phyloP scores from a whole-genome alignment of 2,113 vertebrate species.

The Coreoperca whiteheadi region DNA sequence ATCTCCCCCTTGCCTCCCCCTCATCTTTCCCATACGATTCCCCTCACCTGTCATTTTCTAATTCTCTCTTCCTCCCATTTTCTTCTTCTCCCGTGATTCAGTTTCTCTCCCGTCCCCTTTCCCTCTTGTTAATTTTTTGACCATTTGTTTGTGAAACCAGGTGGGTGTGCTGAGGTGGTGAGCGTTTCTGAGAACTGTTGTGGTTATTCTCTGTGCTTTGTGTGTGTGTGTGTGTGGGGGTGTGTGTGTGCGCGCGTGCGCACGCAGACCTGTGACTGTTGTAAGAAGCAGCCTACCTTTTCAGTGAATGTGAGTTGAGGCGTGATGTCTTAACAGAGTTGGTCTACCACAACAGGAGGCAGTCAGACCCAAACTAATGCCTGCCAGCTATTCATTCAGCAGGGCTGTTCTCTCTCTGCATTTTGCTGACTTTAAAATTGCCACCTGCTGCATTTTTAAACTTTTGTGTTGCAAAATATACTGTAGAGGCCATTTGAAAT shows the following conservation, averaged over 20 bases:
- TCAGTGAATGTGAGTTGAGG: conserved; percentile 67
- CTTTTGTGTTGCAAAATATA: neutral
- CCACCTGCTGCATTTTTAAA: neutral
- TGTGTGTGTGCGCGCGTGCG: neutral
- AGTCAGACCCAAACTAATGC: conserved; percentile 3
- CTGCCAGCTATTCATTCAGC: conserved; percentile 6
- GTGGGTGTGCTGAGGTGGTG: conserved; percentile 66
- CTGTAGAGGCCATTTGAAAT: neutral
- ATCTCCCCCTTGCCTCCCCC: conserved; percentile 13
- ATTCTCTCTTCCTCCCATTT: neutral
- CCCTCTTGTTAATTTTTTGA: conserved; percentile 27
- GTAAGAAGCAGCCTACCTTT: conserved; percentile 73
- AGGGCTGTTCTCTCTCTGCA: neutral
- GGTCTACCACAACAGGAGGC: conserved; percentile 60
- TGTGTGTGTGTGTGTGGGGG: conserved; percentile 21
- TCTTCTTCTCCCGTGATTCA: conserved; percentile 7
- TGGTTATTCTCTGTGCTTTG: conserved; percentile 58
- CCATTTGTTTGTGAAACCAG: conserved; percentile 63
- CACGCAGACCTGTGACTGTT: conserved; percentile 53
- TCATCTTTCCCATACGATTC: conserved; percentile 23
- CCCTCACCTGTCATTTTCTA: conserved; percentile 43
- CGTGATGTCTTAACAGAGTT: conserved; percentile 33
- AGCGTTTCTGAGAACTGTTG: conserved; percentile 78
- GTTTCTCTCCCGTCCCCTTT: conserved; percentile 32
- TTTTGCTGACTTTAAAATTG: neutral